Conservation (phyloP, 1,140 invertebrate species). For the Conus betulinus region DNA sequence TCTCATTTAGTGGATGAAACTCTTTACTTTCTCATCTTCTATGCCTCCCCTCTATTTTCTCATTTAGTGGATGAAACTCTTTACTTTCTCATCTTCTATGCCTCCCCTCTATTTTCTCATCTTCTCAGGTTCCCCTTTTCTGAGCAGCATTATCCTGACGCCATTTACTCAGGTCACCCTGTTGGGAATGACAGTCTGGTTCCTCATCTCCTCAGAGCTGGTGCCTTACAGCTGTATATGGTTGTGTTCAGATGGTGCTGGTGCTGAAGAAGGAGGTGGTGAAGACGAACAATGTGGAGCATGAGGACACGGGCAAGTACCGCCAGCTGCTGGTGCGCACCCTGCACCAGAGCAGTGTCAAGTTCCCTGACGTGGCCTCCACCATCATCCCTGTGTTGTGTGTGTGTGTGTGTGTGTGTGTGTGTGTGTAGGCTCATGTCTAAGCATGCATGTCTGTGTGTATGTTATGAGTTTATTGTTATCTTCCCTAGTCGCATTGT, state of each 20-base stretch:
- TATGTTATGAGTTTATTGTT: too few species aligned
- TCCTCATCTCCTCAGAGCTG: background rate
- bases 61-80: too few species aligned
- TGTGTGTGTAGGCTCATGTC: too few species aligned
- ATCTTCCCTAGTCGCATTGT: too few species aligned
- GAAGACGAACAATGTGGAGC: slow-evolving; percentile 85
- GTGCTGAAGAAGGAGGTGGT: slow-evolving; percentile 88
- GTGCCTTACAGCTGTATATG: background rate
- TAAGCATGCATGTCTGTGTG: too few species aligned
- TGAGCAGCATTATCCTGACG: too few species aligned
- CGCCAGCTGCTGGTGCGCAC: slow-evolving; percentile 96
- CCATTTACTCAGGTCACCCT: too few species aligned
- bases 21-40: background rate
- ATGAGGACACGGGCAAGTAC: slow-evolving; percentile 96
- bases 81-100: too few species aligned
- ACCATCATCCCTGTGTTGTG: slow-evolving; percentile 88
- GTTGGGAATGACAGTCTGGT: too few species aligned
- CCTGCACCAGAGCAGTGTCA: slow-evolving; percentile 95
- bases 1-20: background rate
- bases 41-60: background rate
- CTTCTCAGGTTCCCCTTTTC: too few species aligned
- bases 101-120: too few species aligned
- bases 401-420: too few species aligned
- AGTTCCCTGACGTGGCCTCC: slow-evolving; percentile 97
- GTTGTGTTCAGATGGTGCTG: slow-evolving; percentile 84